Evolutionary conservation across 2,888 invertebrate genomes (phyloP).

Genomic region (Drosophila vallismaia): DNA sequence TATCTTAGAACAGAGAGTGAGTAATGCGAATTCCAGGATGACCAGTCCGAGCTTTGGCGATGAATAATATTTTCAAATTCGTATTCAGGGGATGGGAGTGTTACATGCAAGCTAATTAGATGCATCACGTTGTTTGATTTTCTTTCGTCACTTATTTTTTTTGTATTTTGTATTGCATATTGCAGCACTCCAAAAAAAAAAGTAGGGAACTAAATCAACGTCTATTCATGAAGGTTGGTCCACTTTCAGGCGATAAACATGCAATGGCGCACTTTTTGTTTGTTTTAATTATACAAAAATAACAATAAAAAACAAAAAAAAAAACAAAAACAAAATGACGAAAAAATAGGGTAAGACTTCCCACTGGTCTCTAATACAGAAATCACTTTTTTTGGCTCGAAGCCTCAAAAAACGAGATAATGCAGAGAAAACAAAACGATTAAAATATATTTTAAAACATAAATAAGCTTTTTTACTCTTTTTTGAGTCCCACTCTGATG

Average conservation of each 20-base stretch:
- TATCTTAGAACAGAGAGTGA: background rate
- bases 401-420: background rate
- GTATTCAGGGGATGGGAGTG: background rate
- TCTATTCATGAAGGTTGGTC: background rate
- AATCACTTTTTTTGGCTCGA: background rate
- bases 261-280: constrained; percentile 13
- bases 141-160: background rate
- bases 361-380: background rate
- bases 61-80: constrained; percentile 1
- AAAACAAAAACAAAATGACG: background rate
- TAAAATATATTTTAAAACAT: constrained; percentile 1
- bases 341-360: background rate
- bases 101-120: constrained; percentile 2
- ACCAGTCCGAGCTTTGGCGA: background rate
- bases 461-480: constrained; percentile 16
- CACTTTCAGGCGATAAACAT: constrained; percentile 18
- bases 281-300: constrained; percentile 14
- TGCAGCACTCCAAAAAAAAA: background rate
- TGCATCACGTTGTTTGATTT: constrained; percentile 5
- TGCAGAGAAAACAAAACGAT: background rate
- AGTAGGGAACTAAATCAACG: background rate
- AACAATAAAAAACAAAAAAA: constrained; percentile 2
- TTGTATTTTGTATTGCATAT: background rate
- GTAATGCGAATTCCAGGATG: constrained; percentile 7
- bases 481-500: constrained; percentile 15